Evolutionary conservation across 2,888 invertebrate species (phyloP).

Genomic region (Epistrophella euchroma): DNA sequence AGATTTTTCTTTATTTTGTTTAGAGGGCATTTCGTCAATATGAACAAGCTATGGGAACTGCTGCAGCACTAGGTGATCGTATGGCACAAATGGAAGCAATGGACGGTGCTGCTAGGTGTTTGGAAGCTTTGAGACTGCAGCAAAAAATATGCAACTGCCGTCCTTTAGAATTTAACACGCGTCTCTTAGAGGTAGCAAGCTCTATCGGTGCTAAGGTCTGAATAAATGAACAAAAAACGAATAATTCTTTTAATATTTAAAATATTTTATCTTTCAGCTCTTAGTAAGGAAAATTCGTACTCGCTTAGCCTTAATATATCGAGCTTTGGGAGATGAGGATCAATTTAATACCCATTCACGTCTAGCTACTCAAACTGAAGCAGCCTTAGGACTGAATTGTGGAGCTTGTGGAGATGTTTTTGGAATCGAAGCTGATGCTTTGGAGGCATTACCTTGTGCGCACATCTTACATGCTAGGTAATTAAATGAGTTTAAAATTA

Average conservation of each 20-base stretch:
- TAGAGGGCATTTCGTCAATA: constrained; percentile 88
- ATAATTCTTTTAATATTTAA: background rate
- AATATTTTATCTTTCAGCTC: constrained; percentile 85
- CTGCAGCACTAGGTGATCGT: constrained; percentile 91
- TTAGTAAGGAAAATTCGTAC: constrained; percentile 91
- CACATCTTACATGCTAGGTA: constrained; percentile 94
- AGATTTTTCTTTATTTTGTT: constrained; percentile 6
- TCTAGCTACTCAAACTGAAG: constrained; percentile 87
- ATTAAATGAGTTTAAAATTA: background rate
- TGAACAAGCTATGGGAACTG: constrained; percentile 94
- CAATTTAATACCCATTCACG: constrained; percentile 90
- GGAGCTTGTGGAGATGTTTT: constrained; percentile 92
- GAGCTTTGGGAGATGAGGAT: constrained; percentile 91
- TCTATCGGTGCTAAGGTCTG: constrained; percentile 93
- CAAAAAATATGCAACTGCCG: constrained; percentile 94
- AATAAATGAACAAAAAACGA: background rate
- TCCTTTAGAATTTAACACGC: constrained; percentile 93
- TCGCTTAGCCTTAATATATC: constrained; percentile 92
- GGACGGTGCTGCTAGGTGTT: constrained; percentile 93
- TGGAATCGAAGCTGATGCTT: constrained; percentile 88
- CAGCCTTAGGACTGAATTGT: constrained; percentile 90
- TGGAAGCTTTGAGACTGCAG: constrained; percentile 89
- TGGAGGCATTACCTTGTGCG: constrained; percentile 93
- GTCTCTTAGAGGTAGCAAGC: constrained; percentile 92
- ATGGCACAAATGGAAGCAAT: constrained; percentile 95